phyloP scores from a whole-genome alignment of 2,888 invertebrate species.

The Andricus quercusramuli region DNA sequence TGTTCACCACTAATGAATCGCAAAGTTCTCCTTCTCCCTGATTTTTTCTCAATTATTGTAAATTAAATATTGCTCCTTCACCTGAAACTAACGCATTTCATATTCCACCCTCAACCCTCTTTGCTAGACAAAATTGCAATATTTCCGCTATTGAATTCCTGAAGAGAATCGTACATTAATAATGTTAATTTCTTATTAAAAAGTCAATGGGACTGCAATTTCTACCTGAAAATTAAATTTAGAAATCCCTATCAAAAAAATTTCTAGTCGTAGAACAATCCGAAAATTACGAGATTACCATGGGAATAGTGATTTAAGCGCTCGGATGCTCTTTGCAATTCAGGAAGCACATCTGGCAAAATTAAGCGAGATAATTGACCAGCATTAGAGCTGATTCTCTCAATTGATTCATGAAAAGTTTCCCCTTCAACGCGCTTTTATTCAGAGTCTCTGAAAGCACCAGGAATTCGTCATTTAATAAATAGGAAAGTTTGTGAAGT shows the following conservation, averaged over 20 bases:
- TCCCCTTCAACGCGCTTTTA: neutral
- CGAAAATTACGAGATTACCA: neutral
- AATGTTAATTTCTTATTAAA: neutral
- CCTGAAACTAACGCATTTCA: too few relatives aligned
- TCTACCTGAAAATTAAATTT: neutral
- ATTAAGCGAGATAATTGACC: conserved; percentile 28
- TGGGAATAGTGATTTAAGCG: neutral
- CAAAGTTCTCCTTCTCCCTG: too few relatives aligned
- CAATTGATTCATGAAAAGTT: neutral
- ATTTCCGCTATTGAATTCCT: too few relatives aligned
- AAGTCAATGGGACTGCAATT: neutral
- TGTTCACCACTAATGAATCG: too few relatives aligned
- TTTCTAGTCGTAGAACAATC: too few relatives aligned
- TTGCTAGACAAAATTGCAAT: too few relatives aligned
- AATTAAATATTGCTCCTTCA: too few relatives aligned
- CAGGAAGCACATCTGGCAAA: conserved; percentile 21
- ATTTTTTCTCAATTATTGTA: too few relatives aligned
- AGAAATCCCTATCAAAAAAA: neutral
- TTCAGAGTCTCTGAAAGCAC: neutral
- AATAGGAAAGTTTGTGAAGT: neutral
- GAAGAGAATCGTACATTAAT: too few relatives aligned
- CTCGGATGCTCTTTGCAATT: neutral
- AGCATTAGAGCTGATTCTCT: neutral
- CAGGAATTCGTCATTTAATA: neutral
- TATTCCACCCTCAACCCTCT: too few relatives aligned